These are phyloP conservation scores for Acanthochromis polyacanthus DNA, from an alignment of 2,113 vertebrate genomes.

Conservation along the genomic window DNA sequence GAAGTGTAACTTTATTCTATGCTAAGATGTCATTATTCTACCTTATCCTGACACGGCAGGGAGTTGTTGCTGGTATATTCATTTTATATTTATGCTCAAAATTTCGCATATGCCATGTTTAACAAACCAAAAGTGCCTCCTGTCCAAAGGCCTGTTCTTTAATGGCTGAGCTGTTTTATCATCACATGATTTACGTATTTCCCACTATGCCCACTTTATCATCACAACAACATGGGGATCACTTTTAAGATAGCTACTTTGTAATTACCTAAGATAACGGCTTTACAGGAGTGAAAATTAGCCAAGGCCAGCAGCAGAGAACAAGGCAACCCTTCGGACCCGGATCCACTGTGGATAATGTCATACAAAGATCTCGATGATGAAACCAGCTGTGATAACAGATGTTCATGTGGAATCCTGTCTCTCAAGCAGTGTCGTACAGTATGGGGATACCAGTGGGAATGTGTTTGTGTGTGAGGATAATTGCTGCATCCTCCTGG, in stretches of 20 bases:
- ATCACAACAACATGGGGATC: conserved; percentile 48
- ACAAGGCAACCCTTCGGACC: conserved; percentile 59
- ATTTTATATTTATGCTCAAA: too few relatives aligned
- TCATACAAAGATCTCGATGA: conserved; percentile 67
- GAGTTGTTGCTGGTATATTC: too few relatives aligned
- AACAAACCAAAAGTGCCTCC: not conserved
- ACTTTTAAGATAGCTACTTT: conserved; percentile 34
- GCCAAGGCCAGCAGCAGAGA: conserved; percentile 52
- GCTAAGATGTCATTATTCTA: too few relatives aligned
- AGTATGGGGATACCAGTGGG: conserved; percentile 56
- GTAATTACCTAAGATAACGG: conserved; percentile 30
- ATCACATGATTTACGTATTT: conserved; percentile 23
- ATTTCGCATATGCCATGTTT: not conserved
- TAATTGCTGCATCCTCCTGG: conserved; percentile 63
- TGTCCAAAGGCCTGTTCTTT: conserved; percentile 3
- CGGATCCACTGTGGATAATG: conserved; percentile 55
- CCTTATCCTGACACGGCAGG: too few relatives aligned
- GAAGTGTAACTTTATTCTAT: too few relatives aligned
- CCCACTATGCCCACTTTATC: conserved; percentile 19
- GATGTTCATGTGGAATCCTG: conserved; percentile 72
- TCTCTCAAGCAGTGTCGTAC: conserved; percentile 57
- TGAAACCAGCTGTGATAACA: conserved; percentile 77
- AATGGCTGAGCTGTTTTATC: conserved; percentile 23
- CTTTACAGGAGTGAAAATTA: conserved; percentile 43
- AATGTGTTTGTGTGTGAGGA: conserved; percentile 50